Percentiles rank a stretch among this genome's conserved stretches.
Evolutionary conservation across 2,113 vertebrate genomes (phyloP).

Genomic region (Manacus vitellinus): DNA sequence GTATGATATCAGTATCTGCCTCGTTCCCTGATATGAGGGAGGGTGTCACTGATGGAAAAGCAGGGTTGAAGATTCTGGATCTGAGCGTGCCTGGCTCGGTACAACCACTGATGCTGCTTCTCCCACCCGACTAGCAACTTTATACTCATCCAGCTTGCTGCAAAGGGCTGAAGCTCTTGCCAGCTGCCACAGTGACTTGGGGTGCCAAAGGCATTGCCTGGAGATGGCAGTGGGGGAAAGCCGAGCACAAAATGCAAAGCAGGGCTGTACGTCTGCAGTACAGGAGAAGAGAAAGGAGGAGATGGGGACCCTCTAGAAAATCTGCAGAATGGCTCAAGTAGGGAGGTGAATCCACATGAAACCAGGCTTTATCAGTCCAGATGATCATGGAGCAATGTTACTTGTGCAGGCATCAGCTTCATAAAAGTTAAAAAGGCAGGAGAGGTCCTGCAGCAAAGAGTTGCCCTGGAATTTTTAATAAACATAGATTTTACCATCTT

Average conservation of each 20-base stretch:
- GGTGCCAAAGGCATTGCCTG: neutral
- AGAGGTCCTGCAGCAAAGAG: neutral
- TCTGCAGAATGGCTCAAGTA: neutral
- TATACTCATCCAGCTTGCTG: neutral
- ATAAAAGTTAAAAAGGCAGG: neutral
- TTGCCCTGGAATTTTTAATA: neutral
- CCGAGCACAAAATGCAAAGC: neutral
- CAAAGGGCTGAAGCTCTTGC: neutral
- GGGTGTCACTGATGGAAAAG: neutral
- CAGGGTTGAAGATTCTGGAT: neutral
- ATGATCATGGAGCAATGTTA: neutral
- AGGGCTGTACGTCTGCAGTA: neutral
- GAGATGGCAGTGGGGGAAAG: neutral
- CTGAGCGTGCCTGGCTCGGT: fast-evolving
- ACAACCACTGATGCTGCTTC: fast-evolving
- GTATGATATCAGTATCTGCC: neutral
- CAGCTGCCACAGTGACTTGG: fast-evolving
- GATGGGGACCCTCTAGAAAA: neutral
- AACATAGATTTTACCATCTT: neutral
- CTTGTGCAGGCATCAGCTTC: neutral
- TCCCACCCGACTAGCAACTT: neutral
- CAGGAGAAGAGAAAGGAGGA: neutral
- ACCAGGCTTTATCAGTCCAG: neutral
- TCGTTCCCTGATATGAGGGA: fast-evolving
- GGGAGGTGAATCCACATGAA: neutral